Base-by-base conservation (phyloP, 2,113 vertebrate genomes). In the Calypte anna region DNA sequence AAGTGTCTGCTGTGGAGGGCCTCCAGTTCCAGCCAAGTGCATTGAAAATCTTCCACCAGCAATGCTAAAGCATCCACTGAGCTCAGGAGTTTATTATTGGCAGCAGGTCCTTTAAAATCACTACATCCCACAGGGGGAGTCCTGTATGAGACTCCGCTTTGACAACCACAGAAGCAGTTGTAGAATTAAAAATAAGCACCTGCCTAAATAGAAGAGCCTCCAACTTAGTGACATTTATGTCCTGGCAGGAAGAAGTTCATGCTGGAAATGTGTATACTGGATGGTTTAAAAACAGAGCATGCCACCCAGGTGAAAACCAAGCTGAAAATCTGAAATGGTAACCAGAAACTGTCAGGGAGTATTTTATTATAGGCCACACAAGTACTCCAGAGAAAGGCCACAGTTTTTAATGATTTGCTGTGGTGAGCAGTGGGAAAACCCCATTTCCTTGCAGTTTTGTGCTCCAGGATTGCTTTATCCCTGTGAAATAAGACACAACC, bases 401-500 rank as follows among this genome's bases (percentile, higher is more conserved):
- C 2, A 6, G 76, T 77, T 43, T 73, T 88, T 69, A 80, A 88
- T 21, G 77, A 69, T 43, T 80, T 66, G 83, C 86, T 93, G 61
- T 83, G 62, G 67, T 50, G 76, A 94, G 93, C 72, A 77, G 67
- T 58, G 76, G 91, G 93, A 95, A 93, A 96, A 90, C 44, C 67
- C 67, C 38, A 16, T 54, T 80, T 68, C 90, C 84, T 70, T 57
- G 79, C 92, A 95, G 91, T 88, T 90, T 68, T 55, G 22, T 90
- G 93, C 83, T 92, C 86, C 63, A 44, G 86, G 75, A 75, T 12
- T 92, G 86, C 67, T 66, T 85, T 24, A 75, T 53, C 59, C 75
- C 58, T 0, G 0, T 48, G 87, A 85, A 79, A 28, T 51, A 64
- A 31, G 82, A 88, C 21, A 28, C 79, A 85, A 38, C 44, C 43